These are phyloP conservation scores for Microcebus ravelobensis DNA, from an alignment of 2,113 vertebrate species.

Conservation along the genomic window DNA sequence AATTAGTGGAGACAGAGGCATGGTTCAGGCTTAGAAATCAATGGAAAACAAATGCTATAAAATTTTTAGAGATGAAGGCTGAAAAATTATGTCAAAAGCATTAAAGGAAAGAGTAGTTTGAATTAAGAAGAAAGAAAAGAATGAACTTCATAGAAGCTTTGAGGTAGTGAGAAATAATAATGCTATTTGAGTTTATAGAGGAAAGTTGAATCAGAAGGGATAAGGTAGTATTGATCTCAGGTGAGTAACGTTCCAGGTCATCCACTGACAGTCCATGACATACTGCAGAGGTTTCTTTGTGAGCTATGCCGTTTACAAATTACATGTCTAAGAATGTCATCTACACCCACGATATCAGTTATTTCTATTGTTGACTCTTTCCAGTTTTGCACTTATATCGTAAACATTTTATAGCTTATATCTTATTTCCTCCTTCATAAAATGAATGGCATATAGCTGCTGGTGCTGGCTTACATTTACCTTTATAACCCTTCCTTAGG, in stretches of 20 bases:
- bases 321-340: neutral
- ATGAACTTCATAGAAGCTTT: neutral
- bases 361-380: neutral
- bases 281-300: neutral
- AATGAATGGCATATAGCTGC: neutral
- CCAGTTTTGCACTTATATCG: neutral
- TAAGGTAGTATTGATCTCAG: neutral
- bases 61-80: neutral
- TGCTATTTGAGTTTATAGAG: neutral
- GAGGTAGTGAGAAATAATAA: neutral
- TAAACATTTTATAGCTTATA: neutral
- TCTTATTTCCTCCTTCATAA: neutral
- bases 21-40: neutral
- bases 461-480: neutral
- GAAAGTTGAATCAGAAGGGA: neutral
- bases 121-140: neutral
- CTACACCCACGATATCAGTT: neutral
- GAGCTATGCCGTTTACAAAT: neutral
- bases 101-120: neutral
- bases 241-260: neutral
- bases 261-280: neutral
- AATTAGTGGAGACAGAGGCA: neutral
- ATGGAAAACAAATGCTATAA: neutral
- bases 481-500: neutral
- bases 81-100: neutral